Percentiles rank a stretch among this genome's conserved stretches.
Evolutionary conservation across 2,113 vertebrate species (phyloP).

Genomic region (Atherinomorus stipes): DNA sequence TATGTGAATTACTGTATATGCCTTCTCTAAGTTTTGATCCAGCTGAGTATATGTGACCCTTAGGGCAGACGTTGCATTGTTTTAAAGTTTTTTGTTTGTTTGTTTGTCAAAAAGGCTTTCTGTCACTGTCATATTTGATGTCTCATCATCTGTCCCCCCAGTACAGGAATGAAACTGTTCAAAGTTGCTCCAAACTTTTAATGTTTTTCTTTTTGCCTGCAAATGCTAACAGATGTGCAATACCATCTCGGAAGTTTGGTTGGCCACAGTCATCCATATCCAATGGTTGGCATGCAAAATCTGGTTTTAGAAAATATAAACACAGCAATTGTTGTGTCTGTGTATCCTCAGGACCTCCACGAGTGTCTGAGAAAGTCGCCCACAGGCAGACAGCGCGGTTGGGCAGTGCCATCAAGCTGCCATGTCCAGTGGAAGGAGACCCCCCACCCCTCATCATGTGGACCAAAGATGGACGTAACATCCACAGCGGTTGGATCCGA

Average conservation of each 20-base stretch:
- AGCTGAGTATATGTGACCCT: no score
- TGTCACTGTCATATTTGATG: background rate
- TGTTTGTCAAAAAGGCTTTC: background rate
- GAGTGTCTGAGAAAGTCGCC: conserved; percentile 90
- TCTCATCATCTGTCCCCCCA: background rate
- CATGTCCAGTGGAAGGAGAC: conserved; percentile 95
- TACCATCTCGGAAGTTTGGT: background rate
- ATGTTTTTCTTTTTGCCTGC: background rate
- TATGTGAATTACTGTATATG: no score
- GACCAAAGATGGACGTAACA: conserved; percentile 95
- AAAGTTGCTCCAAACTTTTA: background rate
- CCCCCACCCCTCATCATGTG: conserved; percentile 97
- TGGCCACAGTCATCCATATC: conserved; percentile 3
- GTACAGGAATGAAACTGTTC: background rate
- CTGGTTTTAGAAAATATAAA: background rate
- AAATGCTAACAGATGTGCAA: conserved; percentile 9
- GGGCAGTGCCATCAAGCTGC: conserved; percentile 92
- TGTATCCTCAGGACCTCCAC: conserved; percentile 88
- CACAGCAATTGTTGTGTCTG: background rate
- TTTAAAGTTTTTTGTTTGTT: background rate
- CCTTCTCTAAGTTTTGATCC: no score
- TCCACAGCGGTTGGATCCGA: conserved; percentile 95
- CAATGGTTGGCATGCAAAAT: background rate
- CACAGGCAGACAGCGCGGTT: conserved; percentile 90
- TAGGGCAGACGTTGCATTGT: background rate